phyloP scores from a whole-genome alignment of 2,888 invertebrate genomes.

The Brachyptera risi region DNA sequence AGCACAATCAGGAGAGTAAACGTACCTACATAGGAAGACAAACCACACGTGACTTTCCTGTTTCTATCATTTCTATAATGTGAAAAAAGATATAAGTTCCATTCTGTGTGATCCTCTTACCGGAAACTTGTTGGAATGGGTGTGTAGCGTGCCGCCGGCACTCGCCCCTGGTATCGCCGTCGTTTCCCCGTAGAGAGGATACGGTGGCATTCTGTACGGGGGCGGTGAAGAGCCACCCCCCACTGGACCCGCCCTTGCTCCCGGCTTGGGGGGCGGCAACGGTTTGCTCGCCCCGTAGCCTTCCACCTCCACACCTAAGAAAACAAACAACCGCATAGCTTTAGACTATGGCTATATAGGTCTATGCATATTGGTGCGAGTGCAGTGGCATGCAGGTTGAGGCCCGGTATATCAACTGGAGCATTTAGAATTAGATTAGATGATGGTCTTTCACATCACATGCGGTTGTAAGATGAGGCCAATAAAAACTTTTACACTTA shows the following conservation, averaged over 20 bases:
- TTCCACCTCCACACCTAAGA: constrained; percentile 41
- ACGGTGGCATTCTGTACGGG: constrained; percentile 67
- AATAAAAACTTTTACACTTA: too few relatives aligned
- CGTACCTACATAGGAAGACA: too few relatives aligned
- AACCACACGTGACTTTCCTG: too few relatives aligned
- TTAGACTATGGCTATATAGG: too few relatives aligned
- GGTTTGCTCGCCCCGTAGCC: constrained; percentile 57
- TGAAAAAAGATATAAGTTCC: too few relatives aligned
- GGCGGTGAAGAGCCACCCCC: constrained; percentile 43
- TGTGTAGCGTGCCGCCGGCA: constrained; percentile 55
- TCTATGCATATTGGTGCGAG: too few relatives aligned
- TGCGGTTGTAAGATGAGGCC: too few relatives aligned
- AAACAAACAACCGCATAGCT: neutral
- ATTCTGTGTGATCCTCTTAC: too few relatives aligned
- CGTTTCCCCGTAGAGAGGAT: constrained; percentile 57
- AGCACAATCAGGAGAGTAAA: too few relatives aligned
- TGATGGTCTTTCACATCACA: too few relatives aligned
- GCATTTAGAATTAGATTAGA: too few relatives aligned
- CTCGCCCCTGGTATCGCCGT: constrained; percentile 49
- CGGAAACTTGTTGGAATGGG: constrained; percentile 75
- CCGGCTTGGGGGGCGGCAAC: constrained; percentile 58
- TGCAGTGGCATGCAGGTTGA: neutral
- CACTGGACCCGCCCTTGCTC: constrained; percentile 37
- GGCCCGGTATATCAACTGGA: neutral
- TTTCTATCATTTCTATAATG: too few relatives aligned